phyloP scores from a whole-genome alignment of 2,113 vertebrate genomes.

The Leiothrix lutea region DNA sequence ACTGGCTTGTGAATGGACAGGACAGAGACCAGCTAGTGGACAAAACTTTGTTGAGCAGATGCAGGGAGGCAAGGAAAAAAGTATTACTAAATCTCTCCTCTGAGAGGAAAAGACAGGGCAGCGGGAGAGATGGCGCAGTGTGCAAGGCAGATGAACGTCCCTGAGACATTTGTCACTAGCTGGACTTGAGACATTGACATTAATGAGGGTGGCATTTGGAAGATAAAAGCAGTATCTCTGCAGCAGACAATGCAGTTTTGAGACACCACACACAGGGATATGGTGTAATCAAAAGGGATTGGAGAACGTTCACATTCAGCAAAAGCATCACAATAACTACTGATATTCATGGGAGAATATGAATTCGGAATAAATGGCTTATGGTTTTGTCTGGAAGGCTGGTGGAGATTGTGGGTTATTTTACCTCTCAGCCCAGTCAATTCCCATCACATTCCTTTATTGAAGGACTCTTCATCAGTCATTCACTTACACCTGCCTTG shows the following conservation, averaged over 20 bases:
- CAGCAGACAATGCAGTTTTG: slow-evolving; percentile 24
- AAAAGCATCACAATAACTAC: background rate
- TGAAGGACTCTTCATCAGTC: slow-evolving; percentile 40
- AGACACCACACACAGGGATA: background rate
- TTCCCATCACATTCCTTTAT: slow-evolving; percentile 21
- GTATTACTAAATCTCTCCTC: background rate
- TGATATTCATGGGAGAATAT: background rate
- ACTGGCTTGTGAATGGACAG: background rate
- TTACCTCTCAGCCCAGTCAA: background rate
- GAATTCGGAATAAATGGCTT: background rate
- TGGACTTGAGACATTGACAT: slow-evolving; percentile 5
- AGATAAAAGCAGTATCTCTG: slow-evolving; percentile 50
- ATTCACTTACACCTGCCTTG: slow-evolving; percentile 37
- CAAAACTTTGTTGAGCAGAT: background rate
- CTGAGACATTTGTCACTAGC: slow-evolving; percentile 35
- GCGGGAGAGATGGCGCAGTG: background rate
- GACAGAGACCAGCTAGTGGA: background rate
- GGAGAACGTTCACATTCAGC: background rate
- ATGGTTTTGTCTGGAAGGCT: background rate
- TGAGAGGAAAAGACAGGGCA: background rate
- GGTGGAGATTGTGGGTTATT: background rate
- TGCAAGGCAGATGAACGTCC: background rate
- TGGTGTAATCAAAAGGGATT: slow-evolving; percentile 6
- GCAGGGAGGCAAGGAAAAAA: background rate
- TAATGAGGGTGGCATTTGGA: slow-evolving; percentile 61